Evolutionary conservation across 1,140 invertebrate species (phyloP).

Genomic region (Aradophagus sp.): DNA sequence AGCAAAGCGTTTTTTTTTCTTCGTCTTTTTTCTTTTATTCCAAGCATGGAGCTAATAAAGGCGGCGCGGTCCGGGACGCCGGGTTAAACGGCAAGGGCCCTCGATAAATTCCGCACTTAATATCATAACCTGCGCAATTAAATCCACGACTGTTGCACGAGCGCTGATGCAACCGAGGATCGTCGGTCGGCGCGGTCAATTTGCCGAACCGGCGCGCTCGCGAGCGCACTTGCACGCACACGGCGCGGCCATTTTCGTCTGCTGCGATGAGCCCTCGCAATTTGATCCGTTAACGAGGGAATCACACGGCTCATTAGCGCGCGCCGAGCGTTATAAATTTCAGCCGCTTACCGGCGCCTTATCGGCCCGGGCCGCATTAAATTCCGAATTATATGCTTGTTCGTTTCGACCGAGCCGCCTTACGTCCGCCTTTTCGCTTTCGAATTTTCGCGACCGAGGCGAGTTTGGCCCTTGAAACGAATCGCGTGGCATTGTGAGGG

Average conservation of each 20-base stretch:
- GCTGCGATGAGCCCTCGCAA: constrained; percentile 53
- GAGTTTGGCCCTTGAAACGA: no score
- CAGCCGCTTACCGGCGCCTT: constrained; percentile 29
- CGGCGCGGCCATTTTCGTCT: constrained; percentile 36
- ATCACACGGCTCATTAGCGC: constrained; percentile 64
- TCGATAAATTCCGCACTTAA: constrained; percentile 57
- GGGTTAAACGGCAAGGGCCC: constrained; percentile 52
- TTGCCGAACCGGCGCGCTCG: constrained; percentile 47
- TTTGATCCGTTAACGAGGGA: constrained; percentile 66
- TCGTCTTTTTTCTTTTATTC: constrained; percentile 12
- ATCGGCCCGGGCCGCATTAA: constrained; percentile 29
- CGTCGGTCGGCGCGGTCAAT: constrained; percentile 42
- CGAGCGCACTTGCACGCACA: no score
- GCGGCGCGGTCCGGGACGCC: constrained; percentile 21
- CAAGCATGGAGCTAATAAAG: constrained; percentile 39
- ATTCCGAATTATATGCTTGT: constrained; percentile 26
- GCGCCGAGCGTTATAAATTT: constrained; percentile 49
- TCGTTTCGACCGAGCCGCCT: no score
- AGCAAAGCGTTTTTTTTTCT: constrained; percentile 18
- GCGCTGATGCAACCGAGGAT: constrained; percentile 47
- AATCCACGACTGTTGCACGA: constrained; percentile 54
- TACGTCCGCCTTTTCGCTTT: no score
- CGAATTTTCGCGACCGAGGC: no score
- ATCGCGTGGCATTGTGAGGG: no score
- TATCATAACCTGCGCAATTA: constrained; percentile 53